Percentiles rank a stretch among this genome's conserved stretches.
Conservation (phyloP, 2,888 invertebrate species). For the Plagodis dolabraria region DNA sequence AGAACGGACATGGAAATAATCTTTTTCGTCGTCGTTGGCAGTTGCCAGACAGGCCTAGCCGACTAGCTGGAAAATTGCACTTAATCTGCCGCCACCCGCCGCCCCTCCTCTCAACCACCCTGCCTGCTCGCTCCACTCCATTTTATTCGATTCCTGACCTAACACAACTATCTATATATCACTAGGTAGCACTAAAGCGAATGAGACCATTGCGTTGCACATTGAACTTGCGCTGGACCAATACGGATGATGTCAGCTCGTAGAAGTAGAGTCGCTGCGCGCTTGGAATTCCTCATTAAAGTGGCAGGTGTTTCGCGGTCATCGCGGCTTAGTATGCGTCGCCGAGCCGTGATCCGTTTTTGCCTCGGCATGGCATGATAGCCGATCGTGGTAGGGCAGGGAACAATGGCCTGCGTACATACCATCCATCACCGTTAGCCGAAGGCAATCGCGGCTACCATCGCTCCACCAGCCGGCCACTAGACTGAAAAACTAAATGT, state of each 20-base stretch:
- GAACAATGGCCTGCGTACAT: conserved; percentile 78
- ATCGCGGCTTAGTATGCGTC: conserved; percentile 60
- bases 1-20: conserved; percentile 46
- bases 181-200: conserved; percentile 10
- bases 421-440: conserved; percentile 77
- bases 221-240: conserved; percentile 5
- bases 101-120: conserved; percentile 35
- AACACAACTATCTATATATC: conserved; percentile 47
- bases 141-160: conserved; percentile 61
- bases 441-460: conserved; percentile 66
- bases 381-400: conserved; percentile 35
- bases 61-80: conserved; percentile 72
- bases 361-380: conserved; percentile 47
- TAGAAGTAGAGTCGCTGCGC: conserved; percentile 7
- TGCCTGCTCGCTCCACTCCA: conserved; percentile 49
- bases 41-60: conserved; percentile 39
- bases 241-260: conserved; percentile 8
- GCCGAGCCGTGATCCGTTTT: conserved; percentile 67
- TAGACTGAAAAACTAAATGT: conserved; percentile 3
- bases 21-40: conserved; percentile 39
- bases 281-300: conserved; percentile 36
- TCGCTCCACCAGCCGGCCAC: conserved; percentile 36
- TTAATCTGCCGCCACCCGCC: conserved; percentile 57
- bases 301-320: conserved; percentile 56
- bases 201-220: conserved; percentile 13